These are phyloP conservation scores for Phrynocephalus versicolor DNA, from an alignment of 2,113 vertebrate genomes.

Conservation along the genomic window DNA sequence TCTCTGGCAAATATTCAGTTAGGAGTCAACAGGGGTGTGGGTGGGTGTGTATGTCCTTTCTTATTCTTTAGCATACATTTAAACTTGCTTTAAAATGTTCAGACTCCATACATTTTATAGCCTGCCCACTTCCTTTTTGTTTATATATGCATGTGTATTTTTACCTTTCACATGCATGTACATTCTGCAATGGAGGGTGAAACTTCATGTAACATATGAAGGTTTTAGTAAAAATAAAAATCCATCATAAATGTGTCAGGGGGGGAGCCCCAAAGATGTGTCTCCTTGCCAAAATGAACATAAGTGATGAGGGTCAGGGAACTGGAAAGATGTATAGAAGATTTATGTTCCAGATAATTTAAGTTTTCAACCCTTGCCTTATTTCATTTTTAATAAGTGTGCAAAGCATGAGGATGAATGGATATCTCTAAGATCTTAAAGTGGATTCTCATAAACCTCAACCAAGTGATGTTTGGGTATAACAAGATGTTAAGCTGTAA, in stretches of 20 bases:
- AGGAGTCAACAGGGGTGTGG: too few species aligned
- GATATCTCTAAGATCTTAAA: neutral
- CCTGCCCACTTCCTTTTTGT: too few species aligned
- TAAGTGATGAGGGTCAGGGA: neutral
- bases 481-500: neutral
- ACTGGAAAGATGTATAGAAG: neutral
- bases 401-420: neutral
- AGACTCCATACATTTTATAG: too few species aligned
- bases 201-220: neutral
- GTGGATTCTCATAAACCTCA: neutral
- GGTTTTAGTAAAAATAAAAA: neutral
- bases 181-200: neutral
- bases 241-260: neutral
- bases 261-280: too few species aligned
- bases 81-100: too few species aligned
- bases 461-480: neutral
- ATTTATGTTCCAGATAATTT: neutral
- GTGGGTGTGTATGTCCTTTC: too few species aligned
- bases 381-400: neutral
- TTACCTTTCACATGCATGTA: neutral
- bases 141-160: neutral
- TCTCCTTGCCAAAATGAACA: neutral
- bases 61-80: too few species aligned
- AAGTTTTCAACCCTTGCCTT: neutral
- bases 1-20: too few species aligned